phyloP scores from a whole-genome alignment of 2,797 vertebrate species.

The Luscinia luscinia region DNA sequence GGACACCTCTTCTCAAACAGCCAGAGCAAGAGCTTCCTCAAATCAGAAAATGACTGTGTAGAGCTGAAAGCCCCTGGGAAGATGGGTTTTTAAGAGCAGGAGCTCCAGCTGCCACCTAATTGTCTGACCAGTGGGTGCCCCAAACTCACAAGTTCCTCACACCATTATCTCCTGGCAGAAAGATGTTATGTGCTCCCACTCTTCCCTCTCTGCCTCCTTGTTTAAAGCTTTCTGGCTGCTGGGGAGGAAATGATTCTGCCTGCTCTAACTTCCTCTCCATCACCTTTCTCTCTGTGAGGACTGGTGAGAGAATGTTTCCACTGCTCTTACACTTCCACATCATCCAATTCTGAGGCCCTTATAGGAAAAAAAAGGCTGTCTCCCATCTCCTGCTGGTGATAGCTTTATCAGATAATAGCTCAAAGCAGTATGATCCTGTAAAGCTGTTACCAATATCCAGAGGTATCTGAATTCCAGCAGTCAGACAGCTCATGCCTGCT shows the following conservation, averaged over 20 bases:
- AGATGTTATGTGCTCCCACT: not conserved
- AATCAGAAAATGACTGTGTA: not conserved
- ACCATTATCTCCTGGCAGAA: conserved; percentile 21
- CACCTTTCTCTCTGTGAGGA: conserved; percentile 5
- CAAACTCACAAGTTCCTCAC: not conserved
- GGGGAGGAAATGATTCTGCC: conserved; percentile 14
- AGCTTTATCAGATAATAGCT: conserved; percentile 41
- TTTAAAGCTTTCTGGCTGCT: conserved; percentile 26
- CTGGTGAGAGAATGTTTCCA: conserved; percentile 39
- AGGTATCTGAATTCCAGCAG: not conserved
- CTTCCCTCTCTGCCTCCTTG: not conserved
- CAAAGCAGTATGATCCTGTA: not conserved
- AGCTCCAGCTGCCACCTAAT: not conserved
- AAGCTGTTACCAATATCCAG: conserved; percentile 7
- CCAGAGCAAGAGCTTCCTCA: not conserved
- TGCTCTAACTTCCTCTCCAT: conserved; percentile 1
- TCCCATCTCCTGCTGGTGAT: conserved; percentile 12
- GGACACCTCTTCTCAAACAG: not conserved
- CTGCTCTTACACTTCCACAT: conserved; percentile 15
- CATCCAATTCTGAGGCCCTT: conserved; percentile 42
- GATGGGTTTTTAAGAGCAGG: conserved; percentile 17
- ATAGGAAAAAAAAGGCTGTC: not conserved
- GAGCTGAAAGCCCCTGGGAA: conserved; percentile 12
- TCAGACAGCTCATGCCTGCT: not conserved
- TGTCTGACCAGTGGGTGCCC: conserved; percentile 1